phyloP scores from a whole-genome alignment of 2,113 vertebrate species.

The Suricata suricatta region DNA sequence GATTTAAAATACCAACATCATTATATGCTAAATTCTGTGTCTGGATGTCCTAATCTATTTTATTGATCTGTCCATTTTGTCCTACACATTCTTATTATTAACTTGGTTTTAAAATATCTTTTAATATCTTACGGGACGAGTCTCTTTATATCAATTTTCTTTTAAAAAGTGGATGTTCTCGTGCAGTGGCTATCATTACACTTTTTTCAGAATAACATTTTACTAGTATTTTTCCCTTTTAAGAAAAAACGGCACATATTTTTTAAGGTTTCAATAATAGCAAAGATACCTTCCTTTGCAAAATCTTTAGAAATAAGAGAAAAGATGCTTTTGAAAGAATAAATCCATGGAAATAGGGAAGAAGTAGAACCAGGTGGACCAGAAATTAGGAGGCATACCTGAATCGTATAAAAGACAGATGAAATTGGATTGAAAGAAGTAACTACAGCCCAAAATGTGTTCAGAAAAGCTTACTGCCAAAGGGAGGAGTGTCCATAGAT shows the following conservation, averaged over 20 bases:
- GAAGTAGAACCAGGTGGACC: neutral
- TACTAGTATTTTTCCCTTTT: neutral
- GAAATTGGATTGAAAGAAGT: neutral
- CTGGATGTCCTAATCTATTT: neutral
- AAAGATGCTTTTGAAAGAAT: neutral
- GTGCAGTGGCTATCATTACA: neutral
- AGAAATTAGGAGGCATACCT: neutral
- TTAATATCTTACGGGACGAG: neutral
- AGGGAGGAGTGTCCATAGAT: neutral
- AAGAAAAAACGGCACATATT: neutral
- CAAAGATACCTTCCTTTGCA: neutral
- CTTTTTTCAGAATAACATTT: neutral
- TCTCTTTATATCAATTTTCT: constrained; percentile 14
- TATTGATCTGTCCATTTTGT: neutral
- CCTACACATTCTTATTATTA: constrained; percentile 16
- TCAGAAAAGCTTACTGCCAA: neutral
- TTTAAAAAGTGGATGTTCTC: neutral
- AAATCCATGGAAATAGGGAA: neutral
- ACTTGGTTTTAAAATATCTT: constrained; percentile 35
- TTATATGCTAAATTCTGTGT: neutral
- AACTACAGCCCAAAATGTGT: neutral
- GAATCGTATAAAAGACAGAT: neutral
- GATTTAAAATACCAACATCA: neutral
- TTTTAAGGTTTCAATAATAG: neutral
- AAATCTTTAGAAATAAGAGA: neutral